phyloP scores from a whole-genome alignment of 1,140 invertebrate species.

The Calliopsis andreniformis region DNA sequence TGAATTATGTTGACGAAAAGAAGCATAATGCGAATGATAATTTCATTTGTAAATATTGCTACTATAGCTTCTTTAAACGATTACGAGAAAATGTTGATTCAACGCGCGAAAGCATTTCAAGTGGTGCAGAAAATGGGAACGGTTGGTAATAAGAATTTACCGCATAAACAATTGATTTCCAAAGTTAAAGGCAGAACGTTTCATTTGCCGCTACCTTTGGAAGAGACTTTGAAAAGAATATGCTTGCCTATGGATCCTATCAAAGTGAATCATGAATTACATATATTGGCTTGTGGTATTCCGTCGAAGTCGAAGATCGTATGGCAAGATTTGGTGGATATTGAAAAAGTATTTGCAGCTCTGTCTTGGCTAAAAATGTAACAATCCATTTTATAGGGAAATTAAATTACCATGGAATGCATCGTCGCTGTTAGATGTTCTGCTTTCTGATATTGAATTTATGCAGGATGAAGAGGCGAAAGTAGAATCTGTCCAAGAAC shows the following conservation, averaged over 20 bases:
- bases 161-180: slow-evolving; percentile 53
- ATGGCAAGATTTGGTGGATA: slow-evolving; percentile 50
- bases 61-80: background rate
- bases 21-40: background rate
- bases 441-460: slow-evolving; percentile 22
- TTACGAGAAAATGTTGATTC: slow-evolving; percentile 42
- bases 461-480: background rate
- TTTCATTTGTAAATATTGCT: background rate
- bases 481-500: background rate
- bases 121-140: slow-evolving; percentile 61
- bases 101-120: slow-evolving; percentile 74
- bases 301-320: slow-evolving; percentile 54
- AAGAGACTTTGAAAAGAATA: background rate
- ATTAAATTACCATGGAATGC: slow-evolving; percentile 53
- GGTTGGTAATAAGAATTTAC: slow-evolving; percentile 63
- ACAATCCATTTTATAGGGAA: slow-evolving; percentile 57
- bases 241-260: background rate
- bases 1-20: background rate
- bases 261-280: slow-evolving; percentile 45
- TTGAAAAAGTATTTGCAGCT: slow-evolving; percentile 50
- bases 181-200: slow-evolving; percentile 68
- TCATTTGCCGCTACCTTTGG: slow-evolving; percentile 70
- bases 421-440: slow-evolving; percentile 27
- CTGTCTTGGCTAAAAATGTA: slow-evolving; percentile 51
- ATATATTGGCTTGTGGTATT: slow-evolving; percentile 60